phyloP scores from a whole-genome alignment of 2,888 invertebrate species.

The Adineta ricciae region DNA sequence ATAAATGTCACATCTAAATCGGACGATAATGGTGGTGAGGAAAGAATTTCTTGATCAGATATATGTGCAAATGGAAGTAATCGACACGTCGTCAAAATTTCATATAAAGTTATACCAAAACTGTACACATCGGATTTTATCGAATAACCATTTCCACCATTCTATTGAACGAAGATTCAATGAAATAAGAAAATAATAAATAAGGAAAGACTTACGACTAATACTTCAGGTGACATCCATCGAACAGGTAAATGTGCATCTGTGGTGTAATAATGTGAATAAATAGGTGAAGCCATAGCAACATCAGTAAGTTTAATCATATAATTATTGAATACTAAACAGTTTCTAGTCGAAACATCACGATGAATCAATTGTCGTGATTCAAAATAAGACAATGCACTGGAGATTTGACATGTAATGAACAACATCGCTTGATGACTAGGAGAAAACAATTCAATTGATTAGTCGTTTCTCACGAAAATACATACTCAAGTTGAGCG shows the following conservation, averaged over 20 bases:
- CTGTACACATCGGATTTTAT: constrained; percentile 81
- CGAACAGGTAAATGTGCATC: constrained; percentile 8
- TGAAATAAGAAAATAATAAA: not conserved
- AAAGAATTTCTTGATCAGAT: constrained; percentile 61
- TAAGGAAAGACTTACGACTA: not conserved
- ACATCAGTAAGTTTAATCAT: constrained; percentile 18
- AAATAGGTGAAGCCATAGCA: not conserved
- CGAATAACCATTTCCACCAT: constrained; percentile 40
- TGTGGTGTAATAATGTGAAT: constrained; percentile 1
- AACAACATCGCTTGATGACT: not conserved
- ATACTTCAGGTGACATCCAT: constrained; percentile 19
- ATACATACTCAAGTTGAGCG: constrained; percentile 17
- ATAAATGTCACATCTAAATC: constrained; percentile 7
- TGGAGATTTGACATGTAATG: not conserved
- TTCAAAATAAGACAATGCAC: constrained; percentile 1
- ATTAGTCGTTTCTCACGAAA: not conserved
- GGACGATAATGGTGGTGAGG: not conserved
- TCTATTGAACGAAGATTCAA: not conserved
- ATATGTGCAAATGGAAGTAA: constrained; percentile 67
- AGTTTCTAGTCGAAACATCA: constrained; percentile 15
- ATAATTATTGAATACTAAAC: constrained; percentile 4
- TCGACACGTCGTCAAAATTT: constrained; percentile 68
- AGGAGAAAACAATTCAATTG: not conserved
- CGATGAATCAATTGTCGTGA: not conserved
- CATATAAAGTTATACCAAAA: constrained; percentile 78